Base-by-base conservation (phyloP, 2,888 invertebrate species). In the Eristalis tenax region DNA sequence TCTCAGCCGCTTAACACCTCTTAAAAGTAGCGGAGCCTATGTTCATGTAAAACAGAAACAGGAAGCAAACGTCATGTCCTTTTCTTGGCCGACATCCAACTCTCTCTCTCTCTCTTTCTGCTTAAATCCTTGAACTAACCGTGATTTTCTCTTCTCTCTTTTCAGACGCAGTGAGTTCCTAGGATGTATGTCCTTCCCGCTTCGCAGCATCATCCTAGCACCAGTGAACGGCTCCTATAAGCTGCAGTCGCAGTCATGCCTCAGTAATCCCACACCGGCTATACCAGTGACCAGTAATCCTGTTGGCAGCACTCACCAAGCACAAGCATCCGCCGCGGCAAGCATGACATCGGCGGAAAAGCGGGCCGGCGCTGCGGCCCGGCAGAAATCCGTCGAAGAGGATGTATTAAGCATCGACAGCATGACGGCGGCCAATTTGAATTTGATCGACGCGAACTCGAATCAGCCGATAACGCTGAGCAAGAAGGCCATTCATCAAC, bases 101-200 rank as follows among this genome's bases (percentile, higher is more conserved):
- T 4, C n/a, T 43, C 15, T n/a, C 43, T 50, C n/a, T 26, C 10
- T n/a, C n/a, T n/a, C n/a, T 1, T 4, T 11, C n/a, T 23, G 8
- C 4, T 32, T 68, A 43, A 28, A 63, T 63, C 38, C 63, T 61
- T 63, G 61, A 73, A 66, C 73, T 73, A 80, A 73, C 59, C 6
- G 11, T 5, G 18, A n/a, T 50, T n/a, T 50, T n/a, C n/a, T n/a
- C n/a, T 50, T 70, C 23, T 82, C 94, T 93, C 32, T 32, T 32
- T 96, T 95, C 95, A 98, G 98, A 94, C 96, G 97, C 94, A 98
- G 97, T 94, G 98, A 98, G 94, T 97, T 98, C 94, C 94, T 98
- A 94, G 98, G 98, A 95, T 98, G 98, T 94, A 96, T 97, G 96
- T 97, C 97, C 93, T 97, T 98, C 94, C 96, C 97, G 90, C 94